Base-by-base conservation (phyloP, 2,113 vertebrate genomes). In the Halichoeres trimaculatus region DNA sequence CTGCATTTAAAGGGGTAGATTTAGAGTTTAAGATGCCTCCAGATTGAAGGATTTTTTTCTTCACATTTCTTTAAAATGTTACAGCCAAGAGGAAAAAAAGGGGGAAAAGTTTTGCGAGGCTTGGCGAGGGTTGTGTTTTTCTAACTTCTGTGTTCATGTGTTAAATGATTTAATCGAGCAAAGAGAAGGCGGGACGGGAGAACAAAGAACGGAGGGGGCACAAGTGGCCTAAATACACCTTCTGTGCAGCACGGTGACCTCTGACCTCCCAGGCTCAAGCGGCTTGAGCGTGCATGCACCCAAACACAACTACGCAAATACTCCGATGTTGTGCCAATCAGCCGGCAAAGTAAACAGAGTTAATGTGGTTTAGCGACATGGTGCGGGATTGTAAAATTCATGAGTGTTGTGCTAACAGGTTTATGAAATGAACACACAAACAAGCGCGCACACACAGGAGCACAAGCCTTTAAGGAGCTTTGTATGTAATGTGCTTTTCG, bases 391-490 rank as follows among this genome's bases (percentile, higher is more conserved):
- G 60, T 38, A 17, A 41, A 70, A 81, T 63, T 60, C 12, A 11
- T 57, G 64, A 35, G 67, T 80, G 63, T 83, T 61, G 55, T 12
- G 47, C 51, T 51, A 81, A 80, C 61, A 79, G 78, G 85, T 87
- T 87, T 85, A 82, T 85, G 47, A 74, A 81, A 73, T 60, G 17
- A 76, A 69, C 41, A 45, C 62, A 66, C 10, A 51, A 69, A 65
- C 36, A 48, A 5, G 34, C 36, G 50, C 43, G 51, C 10, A 10
- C 22, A 11, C 72, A 60, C 67, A 70, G 45, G 23, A 75, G 66
- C 70, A 35, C 76, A 89, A 90, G 86, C 85, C 85, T 81, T 89
- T 90, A 92, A 92, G 90, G 83, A 86, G 90, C 88, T 93, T 93
- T 91, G 84, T 78, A 69, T 88, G 58, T 88, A 90, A 91, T 91